Conservation (phyloP, 2,797 vertebrate species). For the Lacerta agilis region DNA sequence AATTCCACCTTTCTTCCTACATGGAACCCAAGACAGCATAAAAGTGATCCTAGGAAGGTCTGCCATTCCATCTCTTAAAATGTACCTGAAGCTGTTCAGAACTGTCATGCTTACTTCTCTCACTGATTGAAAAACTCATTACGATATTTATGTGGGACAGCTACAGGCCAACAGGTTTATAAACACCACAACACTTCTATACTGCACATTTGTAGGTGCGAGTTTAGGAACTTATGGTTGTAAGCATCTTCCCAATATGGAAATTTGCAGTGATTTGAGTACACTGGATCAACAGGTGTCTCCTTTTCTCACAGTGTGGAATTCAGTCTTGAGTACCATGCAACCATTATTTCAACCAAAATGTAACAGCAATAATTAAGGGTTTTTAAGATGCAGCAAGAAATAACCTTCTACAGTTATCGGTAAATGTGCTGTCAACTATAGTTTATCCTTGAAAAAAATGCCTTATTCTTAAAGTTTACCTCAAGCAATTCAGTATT, state of each 20-base stretch:
- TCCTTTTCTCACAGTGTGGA: neutral
- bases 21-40: too few relatives aligned
- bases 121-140: neutral
- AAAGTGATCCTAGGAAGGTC: too few relatives aligned
- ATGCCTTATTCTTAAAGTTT: neutral
- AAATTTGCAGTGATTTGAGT: neutral
- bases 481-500: constrained; percentile 34
- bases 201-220: neutral
- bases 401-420: neutral
- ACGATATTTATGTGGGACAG: neutral
- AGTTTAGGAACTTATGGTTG: neutral
- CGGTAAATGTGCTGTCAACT: neutral
- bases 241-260: neutral
- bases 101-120: neutral
- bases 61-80: too few relatives aligned
- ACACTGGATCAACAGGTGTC: neutral
- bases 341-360: neutral
- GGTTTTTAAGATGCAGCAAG: neutral
- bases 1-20: too few relatives aligned
- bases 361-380: neutral
- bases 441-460: neutral
- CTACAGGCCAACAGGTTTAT: neutral
- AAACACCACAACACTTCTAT: neutral
- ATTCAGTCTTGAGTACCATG: neutral
- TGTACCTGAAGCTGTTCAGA: neutral